Conservation (phyloP, 2,888 invertebrate species). For the Heliconius ismenius region DNA sequence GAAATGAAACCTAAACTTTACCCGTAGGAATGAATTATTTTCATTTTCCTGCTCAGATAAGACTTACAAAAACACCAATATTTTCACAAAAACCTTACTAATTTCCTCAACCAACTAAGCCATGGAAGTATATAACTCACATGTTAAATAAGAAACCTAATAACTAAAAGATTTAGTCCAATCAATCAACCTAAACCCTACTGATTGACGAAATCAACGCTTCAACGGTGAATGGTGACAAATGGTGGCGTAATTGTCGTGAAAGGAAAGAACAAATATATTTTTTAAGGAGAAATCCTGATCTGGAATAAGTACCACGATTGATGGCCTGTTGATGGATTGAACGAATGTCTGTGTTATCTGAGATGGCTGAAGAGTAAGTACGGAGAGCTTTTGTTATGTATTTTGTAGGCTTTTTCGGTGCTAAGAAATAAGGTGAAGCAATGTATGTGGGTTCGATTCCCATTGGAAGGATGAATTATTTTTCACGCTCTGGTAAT, state of each 20-base stretch:
- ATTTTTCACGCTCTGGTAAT: too few species aligned
- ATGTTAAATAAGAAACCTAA: slow-evolving; percentile 37
- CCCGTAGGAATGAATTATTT: too few species aligned
- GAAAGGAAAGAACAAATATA: slow-evolving; percentile 60
- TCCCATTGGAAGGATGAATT: background rate
- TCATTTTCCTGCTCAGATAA: too few species aligned
- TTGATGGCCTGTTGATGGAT: slow-evolving; percentile 70
- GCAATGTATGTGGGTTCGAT: background rate
- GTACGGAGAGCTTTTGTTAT: slow-evolving; percentile 3
- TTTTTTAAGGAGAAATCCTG: slow-evolving; percentile 60
- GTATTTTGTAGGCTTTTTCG: background rate
- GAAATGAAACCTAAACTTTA: too few species aligned
- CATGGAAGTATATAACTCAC: background rate
- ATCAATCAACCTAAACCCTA: slow-evolving; percentile 73
- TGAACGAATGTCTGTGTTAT: slow-evolving; percentile 59
- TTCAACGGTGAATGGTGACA: slow-evolving; percentile 67
- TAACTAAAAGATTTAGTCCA: slow-evolving; percentile 55
- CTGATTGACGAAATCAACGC: slow-evolving; percentile 66
- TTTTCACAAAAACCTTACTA: too few species aligned
- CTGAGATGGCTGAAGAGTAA: slow-evolving; percentile 56
- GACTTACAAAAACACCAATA: background rate
- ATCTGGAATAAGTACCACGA: slow-evolving; percentile 68
- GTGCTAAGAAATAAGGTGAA: too few species aligned
- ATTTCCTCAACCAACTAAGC: background rate
- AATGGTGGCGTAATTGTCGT: slow-evolving; percentile 76